Conservation (phyloP, 2,888 invertebrate genomes). For the Acanthosoma haemorrhoidale region DNA sequence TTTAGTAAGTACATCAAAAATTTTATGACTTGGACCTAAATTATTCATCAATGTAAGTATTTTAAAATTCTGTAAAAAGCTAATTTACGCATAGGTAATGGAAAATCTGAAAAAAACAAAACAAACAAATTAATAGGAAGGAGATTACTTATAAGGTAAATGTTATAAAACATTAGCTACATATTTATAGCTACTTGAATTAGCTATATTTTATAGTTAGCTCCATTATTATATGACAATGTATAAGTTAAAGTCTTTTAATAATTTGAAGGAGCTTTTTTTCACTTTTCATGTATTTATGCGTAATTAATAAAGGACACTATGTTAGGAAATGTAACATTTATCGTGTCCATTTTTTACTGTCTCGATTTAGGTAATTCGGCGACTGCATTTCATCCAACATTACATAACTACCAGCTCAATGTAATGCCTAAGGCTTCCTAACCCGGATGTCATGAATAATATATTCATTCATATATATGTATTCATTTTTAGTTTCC, state of each 20-base stretch:
- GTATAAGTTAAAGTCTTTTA: neutral
- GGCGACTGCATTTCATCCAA: neutral
- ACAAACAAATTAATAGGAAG: neutral
- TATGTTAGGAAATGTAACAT: neutral
- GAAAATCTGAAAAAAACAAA: slow-evolving; percentile 7
- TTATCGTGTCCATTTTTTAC: neutral
- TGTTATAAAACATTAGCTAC: neutral
- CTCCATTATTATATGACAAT: neutral
- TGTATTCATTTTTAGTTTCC: no score
- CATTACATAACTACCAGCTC: no score
- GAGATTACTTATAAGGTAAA: neutral
- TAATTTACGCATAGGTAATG: neutral
- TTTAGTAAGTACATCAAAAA: no score
- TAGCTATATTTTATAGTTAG: neutral
- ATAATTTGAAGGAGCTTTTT: neutral
- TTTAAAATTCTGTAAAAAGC: neutral
- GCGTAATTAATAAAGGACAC: neutral
- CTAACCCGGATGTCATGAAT: no score
- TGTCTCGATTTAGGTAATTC: neutral
- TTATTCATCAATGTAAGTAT: no score
- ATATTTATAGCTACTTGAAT: neutral
- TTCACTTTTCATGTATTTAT: neutral
- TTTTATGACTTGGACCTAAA: no score
- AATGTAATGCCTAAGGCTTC: no score
- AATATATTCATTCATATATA: no score